A percentile compares a stretch with the other conserved stretches of the same genome.
phyloP scores from a whole-genome alignment of 2,797 vertebrate genomes.

The Lacerta viridis region DNA sequence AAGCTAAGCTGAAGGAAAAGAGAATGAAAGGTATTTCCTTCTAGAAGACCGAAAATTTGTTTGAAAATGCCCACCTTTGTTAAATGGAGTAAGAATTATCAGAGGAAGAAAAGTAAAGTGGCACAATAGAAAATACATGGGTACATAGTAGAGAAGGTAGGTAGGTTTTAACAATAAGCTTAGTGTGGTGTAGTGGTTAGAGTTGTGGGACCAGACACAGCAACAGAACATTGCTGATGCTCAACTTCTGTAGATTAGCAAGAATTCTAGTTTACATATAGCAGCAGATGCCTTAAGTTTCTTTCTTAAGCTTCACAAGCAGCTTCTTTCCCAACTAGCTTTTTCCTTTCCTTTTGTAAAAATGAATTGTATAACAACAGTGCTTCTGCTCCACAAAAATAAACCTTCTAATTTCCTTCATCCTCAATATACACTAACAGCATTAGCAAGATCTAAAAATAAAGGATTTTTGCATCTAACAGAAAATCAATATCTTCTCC shows the following conservation, averaged over 20 bases:
- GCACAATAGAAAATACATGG: not conserved
- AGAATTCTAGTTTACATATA: not conserved
- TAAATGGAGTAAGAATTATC: too few relatives aligned
- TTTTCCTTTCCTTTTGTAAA: not conserved
- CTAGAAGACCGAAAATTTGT: not conserved
- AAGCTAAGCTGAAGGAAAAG: not conserved
- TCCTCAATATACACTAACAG: conserved; percentile 20
- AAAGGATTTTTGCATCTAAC: conserved; percentile 7
- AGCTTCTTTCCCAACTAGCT: not conserved
- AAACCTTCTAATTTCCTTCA: not conserved
- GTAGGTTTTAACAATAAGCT: not conserved
- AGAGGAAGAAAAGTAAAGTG: not conserved
- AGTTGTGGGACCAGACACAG: not conserved
- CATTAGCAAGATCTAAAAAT: conserved; percentile 29
- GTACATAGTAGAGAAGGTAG: not conserved
- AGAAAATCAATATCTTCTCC: conserved; percentile 3
- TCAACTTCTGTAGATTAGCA: not conserved
- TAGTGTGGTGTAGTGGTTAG: not conserved
- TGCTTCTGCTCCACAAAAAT: not conserved
- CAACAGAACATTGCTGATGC: too few relatives aligned
- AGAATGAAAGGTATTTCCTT: too few relatives aligned
- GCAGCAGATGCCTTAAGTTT: not conserved
- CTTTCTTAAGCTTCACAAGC: not conserved
- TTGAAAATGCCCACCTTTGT: not conserved
- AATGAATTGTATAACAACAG: not conserved